phyloP scores from a whole-genome alignment of 1,140 invertebrate genomes.

The Brachionus sp. region DNA sequence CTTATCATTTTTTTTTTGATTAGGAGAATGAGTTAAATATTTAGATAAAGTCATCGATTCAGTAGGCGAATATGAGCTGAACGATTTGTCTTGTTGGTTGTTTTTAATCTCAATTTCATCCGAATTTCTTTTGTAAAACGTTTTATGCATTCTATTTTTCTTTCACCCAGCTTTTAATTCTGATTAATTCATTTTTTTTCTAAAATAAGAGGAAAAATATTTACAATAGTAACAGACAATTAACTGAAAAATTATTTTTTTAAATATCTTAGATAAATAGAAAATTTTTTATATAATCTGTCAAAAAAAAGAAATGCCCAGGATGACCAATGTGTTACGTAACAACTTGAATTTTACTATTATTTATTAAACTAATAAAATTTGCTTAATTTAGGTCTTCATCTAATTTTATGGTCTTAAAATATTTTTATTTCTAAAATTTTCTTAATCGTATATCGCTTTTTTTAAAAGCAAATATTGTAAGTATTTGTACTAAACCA shows the following conservation, averaged over 20 bases:
- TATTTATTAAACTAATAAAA: not conserved
- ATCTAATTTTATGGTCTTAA: conserved; percentile 4
- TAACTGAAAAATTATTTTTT: not conserved
- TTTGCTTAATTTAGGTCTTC: not conserved
- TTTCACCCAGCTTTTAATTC: not conserved
- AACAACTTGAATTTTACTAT: not conserved
- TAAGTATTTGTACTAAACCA: not conserved
- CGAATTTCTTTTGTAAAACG: not conserved
- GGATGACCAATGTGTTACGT: not conserved
- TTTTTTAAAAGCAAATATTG: not conserved
- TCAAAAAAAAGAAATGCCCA: not conserved
- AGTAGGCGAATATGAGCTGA: not conserved
- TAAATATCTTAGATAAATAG: not conserved
- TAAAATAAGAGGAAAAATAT: not conserved
- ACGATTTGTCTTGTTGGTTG: not conserved
- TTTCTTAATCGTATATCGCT: not conserved
- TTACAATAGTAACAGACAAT: not conserved
- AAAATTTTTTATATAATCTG: not conserved
- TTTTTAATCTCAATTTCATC: not conserved
- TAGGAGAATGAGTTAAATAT: not conserved
- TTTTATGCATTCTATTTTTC: not conserved
- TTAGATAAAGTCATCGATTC: not conserved
- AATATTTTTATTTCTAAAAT: not conserved
- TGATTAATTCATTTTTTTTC: not conserved
- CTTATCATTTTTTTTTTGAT: not conserved